Conservation (phyloP, 2,888 invertebrate species). For the Melipona beecheii region DNA sequence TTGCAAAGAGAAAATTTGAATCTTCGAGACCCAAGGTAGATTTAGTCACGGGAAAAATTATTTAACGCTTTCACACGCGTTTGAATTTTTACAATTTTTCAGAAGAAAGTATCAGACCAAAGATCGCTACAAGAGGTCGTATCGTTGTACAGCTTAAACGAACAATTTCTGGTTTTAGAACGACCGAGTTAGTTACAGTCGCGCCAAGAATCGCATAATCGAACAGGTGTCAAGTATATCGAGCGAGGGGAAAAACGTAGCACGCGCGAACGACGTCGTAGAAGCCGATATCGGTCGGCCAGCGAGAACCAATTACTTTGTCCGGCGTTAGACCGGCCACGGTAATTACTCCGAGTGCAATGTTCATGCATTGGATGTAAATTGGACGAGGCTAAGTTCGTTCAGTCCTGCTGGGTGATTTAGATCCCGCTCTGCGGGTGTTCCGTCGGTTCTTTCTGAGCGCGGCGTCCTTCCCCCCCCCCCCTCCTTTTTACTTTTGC, state of each 20-base stretch:
- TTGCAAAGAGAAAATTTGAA: too few species aligned
- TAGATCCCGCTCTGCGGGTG: slow-evolving; percentile 29
- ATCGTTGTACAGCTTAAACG: too few species aligned
- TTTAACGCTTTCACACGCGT: too few species aligned
- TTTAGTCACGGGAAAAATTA: too few species aligned
- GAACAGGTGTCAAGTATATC: slow-evolving; percentile 49
- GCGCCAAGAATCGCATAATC: slow-evolving; percentile 19
- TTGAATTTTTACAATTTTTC: too few species aligned
- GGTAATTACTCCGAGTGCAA: slow-evolving; percentile 53
- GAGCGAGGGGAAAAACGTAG: slow-evolving; percentile 36
- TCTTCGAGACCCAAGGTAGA: too few species aligned
- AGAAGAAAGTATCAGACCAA: too few species aligned
- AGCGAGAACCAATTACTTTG: slow-evolving; percentile 49
- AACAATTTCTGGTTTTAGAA: too few species aligned
- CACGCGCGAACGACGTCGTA: background rate
- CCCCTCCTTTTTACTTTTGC: background rate
- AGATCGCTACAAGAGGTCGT: too few species aligned
- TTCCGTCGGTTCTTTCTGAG: background rate
- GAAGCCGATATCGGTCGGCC: slow-evolving; percentile 27
- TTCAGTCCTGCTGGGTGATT: slow-evolving; percentile 30
- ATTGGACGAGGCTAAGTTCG: slow-evolving; percentile 42
- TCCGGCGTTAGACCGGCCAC: slow-evolving; percentile 47
- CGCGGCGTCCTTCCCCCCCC: background rate
- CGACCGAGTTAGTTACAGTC: background rate
- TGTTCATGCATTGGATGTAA: slow-evolving; percentile 56